Evolutionary conservation across 2,797 vertebrate species (phyloP), one percentile per base, ranked within the genome.

Genomic region (Florisuga fusca): DNA sequence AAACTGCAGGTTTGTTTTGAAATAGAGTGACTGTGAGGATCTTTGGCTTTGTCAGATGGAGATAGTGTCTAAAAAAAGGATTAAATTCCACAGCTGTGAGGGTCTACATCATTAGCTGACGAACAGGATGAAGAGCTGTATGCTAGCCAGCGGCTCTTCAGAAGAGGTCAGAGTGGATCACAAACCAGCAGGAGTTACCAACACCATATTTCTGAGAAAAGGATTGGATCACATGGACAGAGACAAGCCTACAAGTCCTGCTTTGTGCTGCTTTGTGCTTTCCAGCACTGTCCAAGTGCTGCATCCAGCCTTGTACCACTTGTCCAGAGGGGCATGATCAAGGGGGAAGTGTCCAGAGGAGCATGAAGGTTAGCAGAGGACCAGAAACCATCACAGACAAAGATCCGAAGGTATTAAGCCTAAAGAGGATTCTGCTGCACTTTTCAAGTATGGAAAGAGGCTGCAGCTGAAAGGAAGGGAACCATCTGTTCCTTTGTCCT

Each of bases 171-270:
- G 17, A 31, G 34, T 0, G 19, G 55, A 15, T 23, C 36, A 15
- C 25, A 29, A 11, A 14, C 21, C 77, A 27, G 7, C 69, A 26
- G 57, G 18, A 66, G 31, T 6, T 46, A 27, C 31, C 77, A 41
- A 8, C 3, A 33, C 10, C 2, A 0, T 8, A 2, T 5, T 34
- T 15, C 75, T n/a, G 57, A 57, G 77, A 7, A 58, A 21, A 46
- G 51, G 25, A n/a, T 6, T 26, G 33, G 38, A 27, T 3, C 36
- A 12, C 1, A 19, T 1, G 7, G 20, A 23, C 38, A n/a, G 21
- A 7, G 33, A 43, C 23, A 33, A 23, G 34, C 27, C 48, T 7
- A 38, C 29, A 27, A 46, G 20, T 19, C 72, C 89, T 25, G 51
- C 63, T 45, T 7, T 8, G 21, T 11, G 51, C 89, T 25, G 51